Conservation (phyloP, 1,140 invertebrate species). For the Pomacea maculata region DNA sequence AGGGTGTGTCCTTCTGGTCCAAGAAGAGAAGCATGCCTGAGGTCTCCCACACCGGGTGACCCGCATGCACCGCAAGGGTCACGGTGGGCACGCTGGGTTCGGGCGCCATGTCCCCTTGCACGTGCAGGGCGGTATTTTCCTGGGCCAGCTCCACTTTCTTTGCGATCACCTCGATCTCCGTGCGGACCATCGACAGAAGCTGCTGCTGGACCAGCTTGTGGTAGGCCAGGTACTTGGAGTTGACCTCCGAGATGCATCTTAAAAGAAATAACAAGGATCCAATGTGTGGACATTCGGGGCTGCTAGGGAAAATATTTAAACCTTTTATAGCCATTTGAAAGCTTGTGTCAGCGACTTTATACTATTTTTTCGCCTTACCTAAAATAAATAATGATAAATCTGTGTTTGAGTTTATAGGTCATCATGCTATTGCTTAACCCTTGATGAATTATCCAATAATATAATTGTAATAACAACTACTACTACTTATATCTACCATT, state of each 20-base stretch:
- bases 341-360: no score
- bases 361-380: no score
- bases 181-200: slow-evolving; percentile 26
- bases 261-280: not conserved
- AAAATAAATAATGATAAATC: no score
- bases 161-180: slow-evolving; percentile 38
- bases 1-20: slow-evolving; percentile 39
- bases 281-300: no score
- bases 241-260: slow-evolving; percentile 37
- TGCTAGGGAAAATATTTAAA: no score
- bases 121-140: slow-evolving; percentile 40
- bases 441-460: no score
- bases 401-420: no score
- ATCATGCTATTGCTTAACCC: no score
- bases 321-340: no score
- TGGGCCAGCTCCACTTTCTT: slow-evolving; percentile 26
- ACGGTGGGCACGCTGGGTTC: not conserved
- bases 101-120: slow-evolving; percentile 21
- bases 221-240: slow-evolving; percentile 44
- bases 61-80: not conserved
- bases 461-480: no score
- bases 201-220: slow-evolving; percentile 38
- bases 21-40: slow-evolving; percentile 42
- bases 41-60: slow-evolving; percentile 34
- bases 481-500: not conserved